Base-by-base conservation (phyloP, 2,113 vertebrate species). In the Chlamydotis undulata region DNA sequence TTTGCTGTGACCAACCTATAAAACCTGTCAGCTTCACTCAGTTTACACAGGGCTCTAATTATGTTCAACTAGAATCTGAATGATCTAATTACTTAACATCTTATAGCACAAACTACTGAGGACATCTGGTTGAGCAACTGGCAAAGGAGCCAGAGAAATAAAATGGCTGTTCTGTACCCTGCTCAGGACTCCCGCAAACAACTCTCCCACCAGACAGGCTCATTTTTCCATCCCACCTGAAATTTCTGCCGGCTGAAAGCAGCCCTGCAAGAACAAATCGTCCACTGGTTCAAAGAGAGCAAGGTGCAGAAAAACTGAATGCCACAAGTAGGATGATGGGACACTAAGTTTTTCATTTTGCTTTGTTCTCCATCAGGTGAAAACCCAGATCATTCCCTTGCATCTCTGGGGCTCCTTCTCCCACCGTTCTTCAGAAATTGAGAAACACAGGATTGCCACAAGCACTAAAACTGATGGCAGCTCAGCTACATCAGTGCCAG, bases 81-180 rank as follows among this genome's bases (percentile, higher is more conserved):
- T 92, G 91, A 97, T 96, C 91, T 96, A 96, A 97, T 96, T 96
- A 96, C 83, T 97, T 97, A 95, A 96, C 85, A 95, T 97, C 95
- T 92, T 96, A 89, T 3, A 97, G 94, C 89, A 95, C 80, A 93
- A 94, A 97, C 91, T 94, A 87, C 91, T 50, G 76, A 86, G 92
- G 95, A 96, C 96, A 97, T 95, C 95, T 97, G 95, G 89, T 57
- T 84, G 82, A 90, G 83, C 88, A 96, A 97, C 53, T 91, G 96
- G 93, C 68, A 87, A 95, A 90, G 83, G 77, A 94, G 52, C 10
- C 0, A 0, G 71, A 52, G 83, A 94, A 94, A 95, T 49, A 87
- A 94, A 94, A 71, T 7, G 56, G 24, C 57, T 52, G n/a, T 9
- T 81, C 56, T 73, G n/a, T 49, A 35, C 75, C 39, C 73, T 33